Evolutionary conservation across 1,140 invertebrate genomes (phyloP), one percentile per base, ranked within the genome.

Genomic region (Nylanderia fulva): DNA sequence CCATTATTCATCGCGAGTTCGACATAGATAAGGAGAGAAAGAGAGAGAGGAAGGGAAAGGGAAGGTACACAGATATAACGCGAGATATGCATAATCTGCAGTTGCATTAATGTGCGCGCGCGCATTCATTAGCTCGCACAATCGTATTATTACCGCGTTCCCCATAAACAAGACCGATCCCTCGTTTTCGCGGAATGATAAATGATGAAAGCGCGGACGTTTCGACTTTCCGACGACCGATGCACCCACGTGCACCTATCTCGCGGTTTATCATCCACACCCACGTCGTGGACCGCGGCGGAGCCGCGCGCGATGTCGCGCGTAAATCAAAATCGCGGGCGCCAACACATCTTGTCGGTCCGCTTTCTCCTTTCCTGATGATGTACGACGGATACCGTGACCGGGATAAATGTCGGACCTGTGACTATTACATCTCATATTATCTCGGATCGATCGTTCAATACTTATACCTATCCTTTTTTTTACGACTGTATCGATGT

Each of bases 301-400:
- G 24, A 7, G 52, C 69, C 24, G 58, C 48, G 48, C 33, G 29
- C 86, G 54, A 61, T 84, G 82, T 75, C 66, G 48, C 61, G 75
- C 87, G 83, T 88, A 85, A 85, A 88, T 88, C 87, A 88, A 88
- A 88, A 88, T 88, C 54, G 86, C 82, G 79, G 75, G 77, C 45
- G 66, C 77, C 66, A 18, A 18, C 45, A 18, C 45, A 82, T 72
- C 64, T 66, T 42, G 71, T 29, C 60, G 45, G 42, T 42, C 33
- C 39, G 85, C 77, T 82, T 72, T 82, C 77, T 72, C 77, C 52
- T 82, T 24, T 42, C 6, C 77, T 36, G 36, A 60, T 36, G 36
- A 60, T 72, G 45, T 48, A 69, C 64, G 63, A 69, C 13, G 24
- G 33, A 56, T 52, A 58, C 11, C 3, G 6, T 27, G n/a, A 33